phyloP scores from a whole-genome alignment of 2,797 vertebrate species.

The Cryptoprocta ferox region DNA sequence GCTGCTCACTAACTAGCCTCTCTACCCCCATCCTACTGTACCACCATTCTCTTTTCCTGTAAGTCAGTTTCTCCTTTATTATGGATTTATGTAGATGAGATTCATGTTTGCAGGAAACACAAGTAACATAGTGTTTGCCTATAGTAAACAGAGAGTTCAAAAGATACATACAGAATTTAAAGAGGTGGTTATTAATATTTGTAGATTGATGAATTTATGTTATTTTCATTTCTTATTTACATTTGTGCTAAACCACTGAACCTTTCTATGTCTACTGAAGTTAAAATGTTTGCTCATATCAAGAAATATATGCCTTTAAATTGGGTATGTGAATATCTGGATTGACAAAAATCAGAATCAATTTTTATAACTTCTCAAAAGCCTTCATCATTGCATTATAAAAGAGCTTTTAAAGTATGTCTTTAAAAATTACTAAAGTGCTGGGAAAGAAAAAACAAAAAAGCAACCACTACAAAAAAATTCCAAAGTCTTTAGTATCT shows the following conservation, averaged over 20 bases:
- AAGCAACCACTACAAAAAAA: background rate
- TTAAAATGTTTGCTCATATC: background rate
- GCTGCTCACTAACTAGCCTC: background rate
- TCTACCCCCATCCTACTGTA: background rate
- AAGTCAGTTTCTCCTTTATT: background rate
- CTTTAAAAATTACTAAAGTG: background rate
- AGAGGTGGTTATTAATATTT: background rate
- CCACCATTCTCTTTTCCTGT: background rate
- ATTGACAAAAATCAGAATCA: slow-evolving; percentile 29
- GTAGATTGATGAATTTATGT: background rate
- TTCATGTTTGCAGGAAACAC: background rate
- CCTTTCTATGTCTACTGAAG: background rate
- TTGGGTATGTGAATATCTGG: background rate
- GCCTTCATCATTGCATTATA: background rate
- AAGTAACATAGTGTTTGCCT: background rate
- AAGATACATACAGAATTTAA: background rate
- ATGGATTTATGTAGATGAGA: background rate
- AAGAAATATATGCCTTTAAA: background rate
- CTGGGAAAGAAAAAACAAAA: background rate
- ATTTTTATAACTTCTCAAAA: slow-evolving; percentile 5
- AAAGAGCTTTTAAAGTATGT: background rate
- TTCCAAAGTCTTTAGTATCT: background rate
- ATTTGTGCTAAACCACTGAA: slow-evolving; percentile 1
- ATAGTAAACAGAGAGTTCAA: background rate
- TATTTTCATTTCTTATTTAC: slow-evolving; percentile 26